A percentile compares a stretch with the other conserved stretches of the same genome.
phyloP scores from a whole-genome alignment of 2,797 vertebrate species.

The Eulemur albifrons region DNA sequence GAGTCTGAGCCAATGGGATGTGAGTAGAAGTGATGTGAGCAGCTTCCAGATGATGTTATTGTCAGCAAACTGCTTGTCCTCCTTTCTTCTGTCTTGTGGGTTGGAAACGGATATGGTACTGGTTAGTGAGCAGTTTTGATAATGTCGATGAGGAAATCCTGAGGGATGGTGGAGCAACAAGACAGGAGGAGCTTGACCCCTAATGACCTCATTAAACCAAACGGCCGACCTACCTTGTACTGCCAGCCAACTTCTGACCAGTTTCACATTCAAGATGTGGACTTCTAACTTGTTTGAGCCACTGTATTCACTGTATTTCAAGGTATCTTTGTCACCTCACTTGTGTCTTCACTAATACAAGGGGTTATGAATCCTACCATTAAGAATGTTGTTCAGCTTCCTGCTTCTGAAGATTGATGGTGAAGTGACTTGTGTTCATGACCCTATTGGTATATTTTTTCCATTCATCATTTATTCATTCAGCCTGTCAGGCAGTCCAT shows the following conservation, averaged over 20 bases:
- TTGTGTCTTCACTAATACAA: not conserved
- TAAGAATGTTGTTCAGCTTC: not conserved
- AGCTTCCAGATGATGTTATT: not conserved
- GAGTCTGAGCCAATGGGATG: not conserved
- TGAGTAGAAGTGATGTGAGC: not conserved
- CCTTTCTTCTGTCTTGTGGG: not conserved
- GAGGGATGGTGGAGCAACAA: not conserved
- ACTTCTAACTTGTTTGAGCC: not conserved
- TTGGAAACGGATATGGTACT: not conserved
- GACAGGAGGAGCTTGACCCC: not conserved
- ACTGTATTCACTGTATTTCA: not conserved
- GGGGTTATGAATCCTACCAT: not conserved
- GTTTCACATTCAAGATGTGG: not conserved
- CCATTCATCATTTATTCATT: not conserved
- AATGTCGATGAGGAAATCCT: not conserved
- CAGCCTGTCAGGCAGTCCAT: not conserved
- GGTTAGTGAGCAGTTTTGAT: not conserved
- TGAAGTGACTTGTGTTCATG: not conserved
- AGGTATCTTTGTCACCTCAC: not conserved
- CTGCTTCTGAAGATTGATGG: not conserved
- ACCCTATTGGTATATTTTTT: not conserved
- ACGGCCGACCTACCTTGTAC: not conserved
- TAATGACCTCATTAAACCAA: not conserved
- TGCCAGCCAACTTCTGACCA: not conserved
- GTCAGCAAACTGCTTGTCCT: not conserved